Evolutionary conservation across 1,140 invertebrate species (phyloP).

Genomic region (Nomia melanderi): DNA sequence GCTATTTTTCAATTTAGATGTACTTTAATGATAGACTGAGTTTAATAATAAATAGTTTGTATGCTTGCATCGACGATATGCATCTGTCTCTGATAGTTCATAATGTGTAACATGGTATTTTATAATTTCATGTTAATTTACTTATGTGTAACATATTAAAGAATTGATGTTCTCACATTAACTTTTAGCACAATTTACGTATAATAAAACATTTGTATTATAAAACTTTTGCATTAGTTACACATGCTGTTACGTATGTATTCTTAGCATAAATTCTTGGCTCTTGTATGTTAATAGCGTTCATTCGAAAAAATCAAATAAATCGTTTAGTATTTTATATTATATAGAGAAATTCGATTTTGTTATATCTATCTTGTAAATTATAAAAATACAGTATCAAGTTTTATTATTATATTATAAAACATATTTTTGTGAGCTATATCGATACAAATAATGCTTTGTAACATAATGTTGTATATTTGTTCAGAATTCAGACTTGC

Average conservation of each 20-base stretch:
- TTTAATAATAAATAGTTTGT: conserved; percentile 39
- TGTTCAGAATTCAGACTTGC: not conserved
- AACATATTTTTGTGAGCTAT: conserved; percentile 33
- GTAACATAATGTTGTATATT: not conserved
- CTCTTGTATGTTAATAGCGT: not conserved
- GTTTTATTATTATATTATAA: conserved; percentile 5
- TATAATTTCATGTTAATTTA: conserved; percentile 35
- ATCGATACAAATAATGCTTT: conserved; percentile 9
- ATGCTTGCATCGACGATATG: conserved; percentile 2
- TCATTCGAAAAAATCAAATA: not conserved
- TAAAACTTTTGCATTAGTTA: conserved; percentile 17
- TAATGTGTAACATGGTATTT: conserved; percentile 25
- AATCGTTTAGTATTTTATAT: not conserved
- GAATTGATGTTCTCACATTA: conserved; percentile 32
- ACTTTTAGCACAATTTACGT: conserved; percentile 23
- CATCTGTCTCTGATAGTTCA: conserved; percentile 5
- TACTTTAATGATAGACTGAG: conserved; percentile 57
- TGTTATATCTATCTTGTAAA: not conserved
- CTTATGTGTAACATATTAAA: not conserved
- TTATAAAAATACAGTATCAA: not conserved
- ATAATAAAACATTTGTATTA: conserved; percentile 10
- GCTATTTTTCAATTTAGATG: conserved; percentile 48
- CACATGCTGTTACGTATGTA: not conserved
- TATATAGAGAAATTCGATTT: not conserved
- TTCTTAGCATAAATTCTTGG: not conserved